A percentile compares a stretch with the other conserved stretches of the same genome.
Evolutionary conservation across 2,888 invertebrate genomes (phyloP).

Genomic region (Protophormia terraenovae): DNA sequence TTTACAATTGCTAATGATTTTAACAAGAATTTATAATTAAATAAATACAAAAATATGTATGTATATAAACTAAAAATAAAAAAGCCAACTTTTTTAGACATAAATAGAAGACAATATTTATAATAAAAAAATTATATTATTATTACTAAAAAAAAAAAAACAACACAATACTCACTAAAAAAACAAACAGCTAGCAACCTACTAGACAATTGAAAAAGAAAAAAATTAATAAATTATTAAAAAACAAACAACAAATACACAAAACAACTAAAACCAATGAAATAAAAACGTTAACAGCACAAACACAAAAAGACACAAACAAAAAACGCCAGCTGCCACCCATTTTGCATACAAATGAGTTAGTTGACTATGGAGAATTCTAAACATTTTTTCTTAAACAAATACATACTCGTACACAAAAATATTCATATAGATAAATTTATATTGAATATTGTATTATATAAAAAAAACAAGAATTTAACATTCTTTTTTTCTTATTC

Average conservation of each 20-base stretch:
- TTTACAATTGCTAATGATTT: slow-evolving; percentile 12
- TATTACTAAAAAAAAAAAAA: neutral
- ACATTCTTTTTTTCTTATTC: neutral
- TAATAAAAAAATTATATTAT: neutral
- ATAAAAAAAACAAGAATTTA: neutral
- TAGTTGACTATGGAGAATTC: slow-evolving; percentile 42
- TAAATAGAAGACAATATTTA: neutral
- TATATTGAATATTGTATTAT: neutral
- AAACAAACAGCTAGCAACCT: slow-evolving; percentile 5
- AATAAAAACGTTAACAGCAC: slow-evolving; percentile 29
- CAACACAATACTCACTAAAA: neutral
- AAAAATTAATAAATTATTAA: slow-evolving; percentile 7
- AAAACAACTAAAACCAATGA: neutral
- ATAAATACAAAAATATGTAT: neutral
- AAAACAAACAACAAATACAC: neutral
- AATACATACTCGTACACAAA: neutral
- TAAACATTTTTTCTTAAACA: slow-evolving; percentile 30
- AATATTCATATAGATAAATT: slow-evolving; percentile 16
- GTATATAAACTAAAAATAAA: neutral
- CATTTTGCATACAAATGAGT: slow-evolving; percentile 62
- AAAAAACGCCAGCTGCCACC: slow-evolving; percentile 39
- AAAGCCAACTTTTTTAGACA: neutral
- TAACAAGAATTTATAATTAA: slow-evolving; percentile 6
- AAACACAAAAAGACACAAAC: neutral
- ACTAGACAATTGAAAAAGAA: slow-evolving; percentile 31